Evolutionary conservation across 2,113 vertebrate genomes (phyloP).

Genomic region (Bubo blakistoni): DNA sequence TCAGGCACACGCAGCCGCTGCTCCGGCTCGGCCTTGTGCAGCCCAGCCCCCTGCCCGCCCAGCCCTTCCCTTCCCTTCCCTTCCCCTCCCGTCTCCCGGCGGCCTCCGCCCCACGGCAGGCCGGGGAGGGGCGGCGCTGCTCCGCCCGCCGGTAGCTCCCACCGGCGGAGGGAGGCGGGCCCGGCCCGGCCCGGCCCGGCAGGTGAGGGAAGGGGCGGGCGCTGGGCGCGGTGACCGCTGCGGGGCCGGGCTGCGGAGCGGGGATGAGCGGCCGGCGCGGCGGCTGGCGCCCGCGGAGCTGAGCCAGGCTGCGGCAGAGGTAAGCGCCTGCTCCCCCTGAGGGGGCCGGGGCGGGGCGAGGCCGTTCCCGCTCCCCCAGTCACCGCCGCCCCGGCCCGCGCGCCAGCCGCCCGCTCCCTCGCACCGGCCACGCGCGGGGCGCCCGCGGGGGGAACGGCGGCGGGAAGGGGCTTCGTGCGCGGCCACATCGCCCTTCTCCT

Average conservation of each 20-base stretch:
- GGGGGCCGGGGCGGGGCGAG: no score
- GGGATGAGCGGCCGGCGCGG: not conserved
- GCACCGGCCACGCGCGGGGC: not conserved
- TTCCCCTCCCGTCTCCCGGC: not conserved
- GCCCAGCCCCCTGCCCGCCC: no score
- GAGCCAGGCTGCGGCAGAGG: not conserved
- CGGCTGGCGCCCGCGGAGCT: not conserved
- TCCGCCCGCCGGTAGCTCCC: not conserved
- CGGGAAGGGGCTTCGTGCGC: not conserved
- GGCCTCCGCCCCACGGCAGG: not conserved
- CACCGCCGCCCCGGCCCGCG: no score
- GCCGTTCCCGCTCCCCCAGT: no score
- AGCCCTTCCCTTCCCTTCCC: not conserved
- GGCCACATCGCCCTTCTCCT: not conserved
- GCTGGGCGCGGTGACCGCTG: not conserved
- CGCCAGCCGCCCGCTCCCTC: not conserved
- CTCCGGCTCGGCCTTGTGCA: not conserved
- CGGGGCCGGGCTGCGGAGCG: not conserved
- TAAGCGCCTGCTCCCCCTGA: not conserved
- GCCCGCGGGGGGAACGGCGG: not conserved
- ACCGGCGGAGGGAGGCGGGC: not conserved
- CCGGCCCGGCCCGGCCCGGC: not conserved
- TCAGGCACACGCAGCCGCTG: fast-evolving
- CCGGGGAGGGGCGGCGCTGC: no score
- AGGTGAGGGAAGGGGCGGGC: slow-evolving; percentile 4